Conservation (phyloP, 2,797 vertebrate species). For the Periparus ater region DNA sequence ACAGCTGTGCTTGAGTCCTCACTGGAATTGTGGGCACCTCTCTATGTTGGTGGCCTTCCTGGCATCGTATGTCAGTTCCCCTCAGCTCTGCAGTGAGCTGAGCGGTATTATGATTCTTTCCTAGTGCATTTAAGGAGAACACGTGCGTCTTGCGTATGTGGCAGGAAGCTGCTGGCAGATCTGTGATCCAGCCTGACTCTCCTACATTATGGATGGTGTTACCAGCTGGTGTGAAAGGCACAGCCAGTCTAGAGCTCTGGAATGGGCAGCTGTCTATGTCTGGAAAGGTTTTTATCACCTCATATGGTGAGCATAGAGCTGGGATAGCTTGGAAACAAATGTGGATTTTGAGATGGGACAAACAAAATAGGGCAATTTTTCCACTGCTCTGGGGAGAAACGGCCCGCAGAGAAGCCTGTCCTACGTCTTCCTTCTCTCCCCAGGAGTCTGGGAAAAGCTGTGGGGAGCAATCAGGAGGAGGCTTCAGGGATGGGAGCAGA, state of each 20-base stretch:
- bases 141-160: not conserved
- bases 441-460: not conserved
- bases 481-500: not conserved
- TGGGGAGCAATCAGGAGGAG: not conserved
- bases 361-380: not conserved
- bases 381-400: not conserved
- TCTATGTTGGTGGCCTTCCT: not conserved
- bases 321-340: not conserved
- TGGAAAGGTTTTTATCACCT: not conserved
- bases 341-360: not conserved
- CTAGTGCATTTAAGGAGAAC: conserved; percentile 1
- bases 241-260: not conserved
- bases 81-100: not conserved
- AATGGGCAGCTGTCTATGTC: not conserved
- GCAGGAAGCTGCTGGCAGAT: conserved; percentile 19
- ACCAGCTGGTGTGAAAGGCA: not conserved
- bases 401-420: not conserved
- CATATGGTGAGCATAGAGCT: not conserved
- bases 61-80: fast-evolving
- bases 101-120: not conserved
- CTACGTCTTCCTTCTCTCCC: not conserved
- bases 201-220: not conserved
- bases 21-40: not conserved
- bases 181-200: not conserved
- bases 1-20: not conserved